Base-by-base conservation (phyloP, 2,113 vertebrate species). In the Hystrix cristata region DNA sequence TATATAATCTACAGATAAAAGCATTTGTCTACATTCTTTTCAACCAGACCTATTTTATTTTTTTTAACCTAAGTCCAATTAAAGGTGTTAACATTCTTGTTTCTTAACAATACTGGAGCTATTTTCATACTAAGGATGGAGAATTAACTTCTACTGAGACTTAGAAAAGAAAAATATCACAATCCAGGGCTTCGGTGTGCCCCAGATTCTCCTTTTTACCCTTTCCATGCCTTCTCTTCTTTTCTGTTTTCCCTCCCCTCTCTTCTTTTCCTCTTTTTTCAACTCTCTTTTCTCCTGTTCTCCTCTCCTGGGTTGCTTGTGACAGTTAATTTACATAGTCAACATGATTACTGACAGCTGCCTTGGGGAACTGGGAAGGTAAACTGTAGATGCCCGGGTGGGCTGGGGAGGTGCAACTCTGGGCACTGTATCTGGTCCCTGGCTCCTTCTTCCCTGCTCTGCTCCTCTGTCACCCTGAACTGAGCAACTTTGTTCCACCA, bases 11-110 rank as follows among this genome's bases (percentile, higher is more conserved):
- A 11, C 87, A 29, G 9, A 51, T 31, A 76, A 79, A 95, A 95
- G 53, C 12, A 59, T 90, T 92, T 82, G 87, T 71, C 18, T 87
- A 9, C 38, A 12, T 86, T 90, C 60, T 90, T 93, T 78, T 78
- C 29, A 85, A 34, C 5, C 14, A 87, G 25, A 27, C 27, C 67
- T 53, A 53, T 46, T 72, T 71, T 79, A 79, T 79, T 79, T 95
- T 38, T 38, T 38, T 38, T 38, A 38, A 90, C 46, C 27, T 62
- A 59, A 90, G 67, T 71, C 12, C 46, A 82, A 0, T n/a, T 78
- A 90, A 85, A 81, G 27, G 0, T 69, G 0, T 74, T 69, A 96
- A 55, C 12, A 57, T 2, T 60, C 71, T 86, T 80, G 48, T 29
- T 92, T 13, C 10, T 48, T 85, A 74, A 51, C 8, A 80, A 74